Conservation (phyloP, 1,140 invertebrate genomes). For the Anoplolepis gracilipes region DNA sequence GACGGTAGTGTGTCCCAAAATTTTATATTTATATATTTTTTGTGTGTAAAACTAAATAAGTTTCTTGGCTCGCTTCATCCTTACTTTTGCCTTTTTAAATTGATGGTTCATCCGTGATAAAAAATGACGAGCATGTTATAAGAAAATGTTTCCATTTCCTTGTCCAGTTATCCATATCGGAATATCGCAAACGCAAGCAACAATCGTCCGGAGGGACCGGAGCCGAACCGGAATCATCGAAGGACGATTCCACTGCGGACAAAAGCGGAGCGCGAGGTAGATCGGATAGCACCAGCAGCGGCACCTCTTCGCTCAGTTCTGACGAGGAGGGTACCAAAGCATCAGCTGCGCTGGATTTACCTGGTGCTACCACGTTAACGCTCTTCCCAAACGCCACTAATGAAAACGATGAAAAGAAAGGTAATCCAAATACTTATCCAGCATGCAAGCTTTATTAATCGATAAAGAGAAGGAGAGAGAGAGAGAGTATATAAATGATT, state of each 20-base stretch:
- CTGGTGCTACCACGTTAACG: constrained; percentile 80
- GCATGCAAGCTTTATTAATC: constrained; percentile 8
- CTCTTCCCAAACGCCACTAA: constrained; percentile 76
- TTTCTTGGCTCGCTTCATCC: neutral
- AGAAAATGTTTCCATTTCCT: constrained; percentile 12
- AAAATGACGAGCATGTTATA: neutral
- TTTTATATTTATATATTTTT: too few species aligned
- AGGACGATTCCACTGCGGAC: constrained; percentile 80
- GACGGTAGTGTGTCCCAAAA: neutral
- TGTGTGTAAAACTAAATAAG: neutral
- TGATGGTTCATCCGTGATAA: constrained; percentile 15
- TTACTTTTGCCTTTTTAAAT: neutral
- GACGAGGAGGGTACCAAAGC: constrained; percentile 85
- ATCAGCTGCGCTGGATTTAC: constrained; percentile 76
- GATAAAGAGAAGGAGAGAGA: constrained; percentile 7
- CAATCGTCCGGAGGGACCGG: constrained; percentile 82
- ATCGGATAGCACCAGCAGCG: constrained; percentile 86
- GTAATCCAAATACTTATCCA: constrained; percentile 68
- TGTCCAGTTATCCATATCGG: constrained; percentile 89
- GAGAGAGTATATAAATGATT: too few species aligned
- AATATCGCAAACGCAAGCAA: constrained; percentile 90
- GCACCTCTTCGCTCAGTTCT: constrained; percentile 85
- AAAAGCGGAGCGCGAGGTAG: constrained; percentile 81
- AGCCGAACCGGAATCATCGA: constrained; percentile 79
- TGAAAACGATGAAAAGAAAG: constrained; percentile 84